Base-by-base conservation (phyloP, 2,888 invertebrate species). In the Torymus texanus region DNA sequence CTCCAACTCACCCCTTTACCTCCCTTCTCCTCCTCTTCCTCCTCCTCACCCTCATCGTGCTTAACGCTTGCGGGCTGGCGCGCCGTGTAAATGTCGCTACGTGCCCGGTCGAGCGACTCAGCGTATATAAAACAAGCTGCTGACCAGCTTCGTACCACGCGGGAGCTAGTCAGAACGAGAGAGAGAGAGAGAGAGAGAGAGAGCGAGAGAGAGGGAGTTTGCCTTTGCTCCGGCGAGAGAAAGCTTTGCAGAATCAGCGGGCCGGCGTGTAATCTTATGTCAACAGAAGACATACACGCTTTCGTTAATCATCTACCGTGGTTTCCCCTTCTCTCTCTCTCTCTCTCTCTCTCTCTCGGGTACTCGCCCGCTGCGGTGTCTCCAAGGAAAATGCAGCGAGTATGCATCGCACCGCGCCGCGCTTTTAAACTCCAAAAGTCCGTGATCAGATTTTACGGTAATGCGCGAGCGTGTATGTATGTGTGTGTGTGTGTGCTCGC, bases 101-200 rank as follows among this genome's bases (percentile, higher is more conserved):
- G 87, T 89, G 89, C 89, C 85, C 85, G 84, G 83, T 82, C 53
- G 18, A 71, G 73, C 88, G 86, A 89, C 87, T 89, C 89, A 88
- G 89, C 88, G 88, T 88, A 89, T 89, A 88, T 88, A 88, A 88
- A 89, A 88, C 85, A 87, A 87, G 88, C 88, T 85, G 85, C 87
- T 85, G 85, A 86, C 86, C 87, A 84, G 86, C 83, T 83, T 79
- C 83, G 83, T 86, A 84, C 82, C 85, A 87, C 86, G 86, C 8
- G 50, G n/a, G n/a, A n/a, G n/a, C n/a, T n/a, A n/a, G n/a, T n/a
- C n/a, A n/a, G n/a, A n/a, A n/a, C n/a, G n/a, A n/a, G n/a, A n/a
- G n/a, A 16, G 51, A 21, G 10, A 18, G 11, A 5, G 41, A 41
- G 41, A 8, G 41, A 41, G 50, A 10, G 14, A 51, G 24, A 61